Percentiles rank a stretch among this genome's conserved stretches.
These are phyloP conservation scores for Danaus melanippus DNA, from an alignment of 1,140 invertebrate species.

Conservation along the genomic window DNA sequence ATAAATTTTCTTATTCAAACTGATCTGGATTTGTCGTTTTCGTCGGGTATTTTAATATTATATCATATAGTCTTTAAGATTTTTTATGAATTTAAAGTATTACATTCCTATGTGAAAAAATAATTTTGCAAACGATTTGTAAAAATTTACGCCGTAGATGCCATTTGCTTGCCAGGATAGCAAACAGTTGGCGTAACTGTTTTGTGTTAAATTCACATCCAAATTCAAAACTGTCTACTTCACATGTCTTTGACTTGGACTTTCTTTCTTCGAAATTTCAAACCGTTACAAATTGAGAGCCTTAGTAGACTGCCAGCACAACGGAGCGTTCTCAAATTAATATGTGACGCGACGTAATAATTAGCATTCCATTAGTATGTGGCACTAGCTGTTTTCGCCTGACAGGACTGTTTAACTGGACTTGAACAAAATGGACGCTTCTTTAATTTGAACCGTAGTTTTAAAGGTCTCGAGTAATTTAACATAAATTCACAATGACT, in stretches of 20 bases:
- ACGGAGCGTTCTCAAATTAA: conserved; percentile 60
- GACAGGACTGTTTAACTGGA: conserved; percentile 29
- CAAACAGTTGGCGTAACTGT: no score
- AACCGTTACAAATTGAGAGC: conserved; percentile 48
- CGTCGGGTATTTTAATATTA: no score
- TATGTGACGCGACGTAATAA: conserved; percentile 55
- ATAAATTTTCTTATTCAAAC: no score
- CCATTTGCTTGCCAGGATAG: neutral
- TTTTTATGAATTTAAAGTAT: no score
- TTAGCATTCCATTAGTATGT: conserved; percentile 61
- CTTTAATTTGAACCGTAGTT: conserved; percentile 1
- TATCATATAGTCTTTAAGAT: no score
- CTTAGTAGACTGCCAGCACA: conserved; percentile 35
- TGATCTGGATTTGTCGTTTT: no score
- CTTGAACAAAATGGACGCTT: conserved; percentile 18
- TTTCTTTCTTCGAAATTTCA: conserved; percentile 40
- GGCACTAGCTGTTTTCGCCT: conserved; percentile 38
- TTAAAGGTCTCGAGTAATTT: no score
- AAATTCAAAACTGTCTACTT: neutral
- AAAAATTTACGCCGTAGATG: no score
- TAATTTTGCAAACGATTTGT: no score
- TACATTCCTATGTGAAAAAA: no score
- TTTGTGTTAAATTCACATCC: no score
- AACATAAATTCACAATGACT: no score
- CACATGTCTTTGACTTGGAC: conserved; percentile 20